Percentiles rank a stretch among this genome's conserved stretches.
These are phyloP conservation scores for Sinelater perroti DNA, from an alignment of 2,888 invertebrate species.

Conservation along the genomic window DNA sequence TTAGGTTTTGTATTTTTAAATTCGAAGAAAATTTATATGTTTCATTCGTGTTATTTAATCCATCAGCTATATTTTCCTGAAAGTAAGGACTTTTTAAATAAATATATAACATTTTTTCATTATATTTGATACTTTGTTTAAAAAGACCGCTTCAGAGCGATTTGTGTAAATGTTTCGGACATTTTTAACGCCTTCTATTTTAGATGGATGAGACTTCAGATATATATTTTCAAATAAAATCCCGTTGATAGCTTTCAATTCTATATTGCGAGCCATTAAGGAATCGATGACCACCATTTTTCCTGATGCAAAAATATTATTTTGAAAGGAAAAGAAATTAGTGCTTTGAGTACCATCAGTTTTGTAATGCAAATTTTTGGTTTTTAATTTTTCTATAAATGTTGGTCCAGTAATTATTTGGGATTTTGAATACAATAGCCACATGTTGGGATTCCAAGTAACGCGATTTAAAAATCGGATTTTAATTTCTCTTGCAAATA, in stretches of 20 bases:
- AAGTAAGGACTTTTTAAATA: conserved; percentile 14
- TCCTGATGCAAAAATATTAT: too few species aligned
- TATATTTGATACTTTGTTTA: too few species aligned
- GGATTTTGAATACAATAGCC: conserved; percentile 48
- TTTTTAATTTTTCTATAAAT: too few species aligned
- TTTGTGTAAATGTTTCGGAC: too few species aligned
- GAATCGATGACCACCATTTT: neutral
- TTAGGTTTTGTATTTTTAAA: conserved; percentile 49
- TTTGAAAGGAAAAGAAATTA: neutral
- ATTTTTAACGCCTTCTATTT: conserved; percentile 24
- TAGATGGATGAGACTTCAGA: conserved; percentile 40
- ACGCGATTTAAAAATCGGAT: conserved; percentile 46
- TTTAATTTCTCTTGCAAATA: conserved; percentile 43
- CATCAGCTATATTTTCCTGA: conserved; percentile 30
- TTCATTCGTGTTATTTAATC: conserved; percentile 21
- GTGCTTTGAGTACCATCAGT: neutral
- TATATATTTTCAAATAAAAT: conserved; percentile 49
- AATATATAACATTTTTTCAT: neutral
- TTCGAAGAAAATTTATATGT: conserved; percentile 43
- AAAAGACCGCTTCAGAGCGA: too few species aligned
- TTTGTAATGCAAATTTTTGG: conserved; percentile 36
- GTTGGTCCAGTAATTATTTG: conserved; percentile 50
- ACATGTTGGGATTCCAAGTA: conserved; percentile 49
- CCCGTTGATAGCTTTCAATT: conserved; percentile 44
- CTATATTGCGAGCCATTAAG: neutral